These are phyloP conservation scores for Amphipoea oculea DNA, from an alignment of 2,888 invertebrate species.

Conservation along the genomic window DNA sequence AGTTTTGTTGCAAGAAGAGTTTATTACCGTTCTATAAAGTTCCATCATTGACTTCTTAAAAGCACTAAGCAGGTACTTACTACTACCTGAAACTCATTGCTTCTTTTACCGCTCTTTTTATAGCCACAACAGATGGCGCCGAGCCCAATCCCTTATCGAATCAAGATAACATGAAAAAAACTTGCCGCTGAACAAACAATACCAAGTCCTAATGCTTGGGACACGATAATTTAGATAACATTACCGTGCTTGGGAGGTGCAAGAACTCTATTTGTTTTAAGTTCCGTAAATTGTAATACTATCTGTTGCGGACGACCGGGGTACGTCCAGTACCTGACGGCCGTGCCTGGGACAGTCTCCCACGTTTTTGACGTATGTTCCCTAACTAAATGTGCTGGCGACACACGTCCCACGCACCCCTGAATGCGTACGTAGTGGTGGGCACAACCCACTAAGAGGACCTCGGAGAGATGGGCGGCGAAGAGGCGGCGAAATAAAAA, in stretches of 20 bases:
- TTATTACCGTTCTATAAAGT: neutral
- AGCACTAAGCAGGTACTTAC: too few relatives aligned
- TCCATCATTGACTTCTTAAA: neutral
- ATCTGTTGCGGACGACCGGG: too few relatives aligned
- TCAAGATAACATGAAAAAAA: slow-evolving; percentile 71
- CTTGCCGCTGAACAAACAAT: slow-evolving; percentile 74
- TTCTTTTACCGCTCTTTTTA: neutral
- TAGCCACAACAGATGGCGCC: slow-evolving; percentile 67
- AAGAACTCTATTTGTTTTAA: slow-evolving; percentile 57
- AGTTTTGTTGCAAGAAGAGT: too few relatives aligned
- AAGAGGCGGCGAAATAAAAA: too few relatives aligned
- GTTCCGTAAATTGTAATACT: slow-evolving; percentile 53
- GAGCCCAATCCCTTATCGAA: slow-evolving; percentile 71
- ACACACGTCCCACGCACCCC: too few relatives aligned
- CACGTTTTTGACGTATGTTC: too few relatives aligned
- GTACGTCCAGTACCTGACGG: too few relatives aligned
- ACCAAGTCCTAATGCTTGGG: slow-evolving; percentile 43
- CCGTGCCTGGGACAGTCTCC: too few relatives aligned
- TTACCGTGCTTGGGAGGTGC: slow-evolving; percentile 37
- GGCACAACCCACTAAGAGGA: too few relatives aligned
- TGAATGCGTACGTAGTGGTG: too few relatives aligned
- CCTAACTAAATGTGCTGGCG: too few relatives aligned
- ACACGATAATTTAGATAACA: neutral
- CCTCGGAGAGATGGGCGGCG: too few relatives aligned
- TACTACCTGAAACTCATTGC: neutral